Percentiles rank a stretch among this genome's conserved stretches.
Conservation (phyloP, 2,113 vertebrate genomes). For the Pachycephala philippinensis region DNA sequence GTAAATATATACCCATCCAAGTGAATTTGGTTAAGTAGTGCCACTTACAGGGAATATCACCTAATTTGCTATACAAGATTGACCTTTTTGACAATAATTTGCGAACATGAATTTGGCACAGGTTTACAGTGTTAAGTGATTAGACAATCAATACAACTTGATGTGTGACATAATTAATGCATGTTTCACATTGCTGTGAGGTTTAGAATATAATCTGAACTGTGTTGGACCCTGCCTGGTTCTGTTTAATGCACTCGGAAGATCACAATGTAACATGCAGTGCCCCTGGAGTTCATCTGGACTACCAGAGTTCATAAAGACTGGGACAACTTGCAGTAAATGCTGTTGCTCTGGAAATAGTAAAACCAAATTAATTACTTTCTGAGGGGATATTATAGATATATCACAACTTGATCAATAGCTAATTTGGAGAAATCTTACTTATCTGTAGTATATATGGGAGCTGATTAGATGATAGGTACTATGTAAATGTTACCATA, state of each 20-base stretch:
- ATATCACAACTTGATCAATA: not conserved
- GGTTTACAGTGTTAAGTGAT: not conserved
- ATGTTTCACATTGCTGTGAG: not conserved
- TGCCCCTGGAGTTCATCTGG: not conserved
- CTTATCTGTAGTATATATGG: not conserved
- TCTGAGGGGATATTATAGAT: not conserved
- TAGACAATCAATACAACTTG: not conserved
- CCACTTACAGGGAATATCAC: not conserved
- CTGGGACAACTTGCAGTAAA: not conserved
- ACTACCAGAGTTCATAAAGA: not conserved
- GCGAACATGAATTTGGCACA: not conserved
- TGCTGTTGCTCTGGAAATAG: not conserved
- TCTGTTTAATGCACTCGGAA: not conserved
- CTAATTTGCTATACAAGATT: not conserved
- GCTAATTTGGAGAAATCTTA: not conserved
- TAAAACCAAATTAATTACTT: not conserved
- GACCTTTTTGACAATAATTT: constrained; percentile 10
- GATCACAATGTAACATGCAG: not conserved
- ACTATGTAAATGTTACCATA: not conserved
- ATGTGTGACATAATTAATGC: not conserved
- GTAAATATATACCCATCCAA: not conserved
- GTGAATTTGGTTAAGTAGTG: not conserved
- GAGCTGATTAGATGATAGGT: not conserved
- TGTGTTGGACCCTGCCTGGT: not conserved
- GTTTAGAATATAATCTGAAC: not conserved